Conservation (phyloP, 2,797 vertebrate genomes). For the Pangasius djambal region DNA sequence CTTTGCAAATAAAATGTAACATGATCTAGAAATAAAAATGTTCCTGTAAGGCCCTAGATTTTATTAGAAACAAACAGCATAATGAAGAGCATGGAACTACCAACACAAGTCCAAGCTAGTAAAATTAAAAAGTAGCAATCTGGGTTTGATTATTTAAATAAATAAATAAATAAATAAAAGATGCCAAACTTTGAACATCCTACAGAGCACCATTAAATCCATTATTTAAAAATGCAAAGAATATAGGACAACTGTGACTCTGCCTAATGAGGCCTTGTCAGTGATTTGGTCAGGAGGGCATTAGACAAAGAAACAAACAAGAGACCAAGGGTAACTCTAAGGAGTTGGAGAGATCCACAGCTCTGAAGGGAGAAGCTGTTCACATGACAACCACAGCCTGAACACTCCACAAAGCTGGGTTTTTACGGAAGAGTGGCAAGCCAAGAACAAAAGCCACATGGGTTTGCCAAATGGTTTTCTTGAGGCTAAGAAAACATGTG, state of each 20-base stretch:
- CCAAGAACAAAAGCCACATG: background rate
- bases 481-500: background rate
- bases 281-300: background rate
- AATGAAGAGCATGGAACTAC: too few relatives aligned
- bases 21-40: background rate
- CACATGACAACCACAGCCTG: background rate
- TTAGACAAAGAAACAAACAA: constrained; percentile 3
- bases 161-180: background rate
- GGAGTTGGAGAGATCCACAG: background rate
- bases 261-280: background rate
- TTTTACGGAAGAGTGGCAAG: background rate
- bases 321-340: background rate
- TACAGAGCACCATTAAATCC: background rate
- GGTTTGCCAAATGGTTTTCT: background rate
- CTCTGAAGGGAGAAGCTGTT: background rate
- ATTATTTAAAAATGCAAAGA: background rate
- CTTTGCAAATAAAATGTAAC: background rate
- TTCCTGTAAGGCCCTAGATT: background rate
- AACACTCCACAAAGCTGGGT: background rate
- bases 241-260: background rate
- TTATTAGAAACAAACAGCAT: background rate
- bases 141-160: background rate
- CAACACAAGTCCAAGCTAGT: background rate
- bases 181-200: background rate
- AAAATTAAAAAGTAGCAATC: background rate